Base-by-base conservation (phyloP, 2,888 invertebrate genomes). In the Timema cristinae region DNA sequence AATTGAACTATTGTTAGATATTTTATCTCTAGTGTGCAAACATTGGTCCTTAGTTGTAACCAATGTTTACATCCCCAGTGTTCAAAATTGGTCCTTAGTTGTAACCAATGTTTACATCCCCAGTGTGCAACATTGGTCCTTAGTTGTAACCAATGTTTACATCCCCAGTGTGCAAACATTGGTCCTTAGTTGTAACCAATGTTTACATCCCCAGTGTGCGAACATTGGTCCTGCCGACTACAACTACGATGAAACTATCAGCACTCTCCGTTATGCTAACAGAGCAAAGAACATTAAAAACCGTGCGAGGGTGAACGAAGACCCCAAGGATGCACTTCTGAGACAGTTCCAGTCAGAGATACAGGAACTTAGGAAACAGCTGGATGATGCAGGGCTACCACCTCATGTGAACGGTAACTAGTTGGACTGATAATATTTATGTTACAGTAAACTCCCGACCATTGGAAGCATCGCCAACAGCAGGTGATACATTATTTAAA, bases 231-330 rank as follows among this genome's bases (percentile, higher is more conserved):
- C 98, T 6, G 95, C 97, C 0, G 95, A 95, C 79, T 86, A 91
- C 74, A 98, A 99, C 84, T 97, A 95, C 81, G 98, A 98, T 80
- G 99, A 99, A 82, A 96, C 97, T 0, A 92, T 98, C 76, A 97
- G 97, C 79, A 98, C 98, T 0, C 85, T 99, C 72, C 88, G 98
- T 0, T 99, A 98, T 84, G 98, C 98, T 0, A 97, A 95, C 84
- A 88, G 98, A 70, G 98, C 98, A 11, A 99, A 99, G 85, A 97
- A 94, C 81, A 99, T 99, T 76, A 93, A 95, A 82, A 99, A 98
- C 84, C 90, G 92, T 78, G 97, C 97, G 72, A 91, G 93, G 79
- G 91, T 99, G 75, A 99, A 99, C 83, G 97, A 97, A 81, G 98
- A 98, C 82, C 97, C 98, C 0, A 98, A 98, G 77, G 97, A 98